Evolutionary conservation across 1,140 invertebrate genomes (phyloP).

Genomic region (Thalassaphorura encarpata): DNA sequence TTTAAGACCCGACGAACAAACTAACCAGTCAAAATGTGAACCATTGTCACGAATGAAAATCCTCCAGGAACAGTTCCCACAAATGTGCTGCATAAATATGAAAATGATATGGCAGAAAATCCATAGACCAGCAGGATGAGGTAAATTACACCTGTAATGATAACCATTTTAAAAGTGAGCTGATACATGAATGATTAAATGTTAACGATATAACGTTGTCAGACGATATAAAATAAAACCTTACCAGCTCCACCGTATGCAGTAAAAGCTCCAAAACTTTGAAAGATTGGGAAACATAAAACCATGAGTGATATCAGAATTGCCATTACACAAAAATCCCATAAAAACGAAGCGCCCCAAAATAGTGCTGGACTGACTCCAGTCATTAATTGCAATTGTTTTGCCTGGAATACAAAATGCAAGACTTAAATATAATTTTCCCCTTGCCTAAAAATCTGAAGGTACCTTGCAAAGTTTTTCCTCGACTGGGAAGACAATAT

Average conservation of each 20-base stretch:
- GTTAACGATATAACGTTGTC: not conserved
- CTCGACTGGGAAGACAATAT: conserved; percentile 57
- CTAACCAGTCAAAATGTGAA: conserved; percentile 26
- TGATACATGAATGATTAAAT: not conserved
- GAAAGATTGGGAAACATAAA: conserved; percentile 26
- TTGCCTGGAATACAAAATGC: conserved; percentile 38
- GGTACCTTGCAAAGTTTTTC: conserved; percentile 42
- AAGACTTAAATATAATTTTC: not conserved
- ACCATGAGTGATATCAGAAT: conserved; percentile 23
- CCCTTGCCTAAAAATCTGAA: not conserved
- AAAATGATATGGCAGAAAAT: conserved; percentile 28
- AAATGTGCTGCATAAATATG: conserved; percentile 21
- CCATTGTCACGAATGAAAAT: conserved; percentile 25
- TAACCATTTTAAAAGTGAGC: not conserved
- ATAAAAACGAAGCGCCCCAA: conserved; percentile 44
- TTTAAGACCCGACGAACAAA: not conserved
- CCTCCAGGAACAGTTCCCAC: conserved; percentile 24
- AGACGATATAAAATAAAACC: not conserved
- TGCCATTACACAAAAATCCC: conserved; percentile 25
- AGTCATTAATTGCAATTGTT: conserved; percentile 63
- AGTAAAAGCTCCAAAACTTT: conserved; percentile 25
- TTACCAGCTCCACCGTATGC: conserved; percentile 24
- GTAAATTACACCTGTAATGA: conserved; percentile 22
- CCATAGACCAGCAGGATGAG: conserved; percentile 27
- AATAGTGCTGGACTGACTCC: conserved; percentile 59